These are phyloP conservation scores for Cenopis cana DNA, from an alignment of 2,888 invertebrate species.

Conservation along the genomic window DNA sequence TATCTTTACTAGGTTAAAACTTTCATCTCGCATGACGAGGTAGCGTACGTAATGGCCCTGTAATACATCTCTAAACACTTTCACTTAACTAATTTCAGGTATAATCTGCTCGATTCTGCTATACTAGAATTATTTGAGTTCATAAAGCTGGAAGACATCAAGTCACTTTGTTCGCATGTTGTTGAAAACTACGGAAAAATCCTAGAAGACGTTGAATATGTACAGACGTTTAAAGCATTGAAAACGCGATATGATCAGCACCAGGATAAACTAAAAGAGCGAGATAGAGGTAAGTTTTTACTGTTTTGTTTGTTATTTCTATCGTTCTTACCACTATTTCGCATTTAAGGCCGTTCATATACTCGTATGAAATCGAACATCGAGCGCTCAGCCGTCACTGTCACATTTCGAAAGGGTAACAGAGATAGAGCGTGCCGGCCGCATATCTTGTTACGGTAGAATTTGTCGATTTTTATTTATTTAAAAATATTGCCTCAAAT, in stretches of 20 bases:
- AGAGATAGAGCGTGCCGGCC: too few relatives aligned
- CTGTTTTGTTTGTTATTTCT: not conserved
- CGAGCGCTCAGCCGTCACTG: too few relatives aligned
- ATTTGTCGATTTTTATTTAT: too few relatives aligned
- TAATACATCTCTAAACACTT: not conserved
- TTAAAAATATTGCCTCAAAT: too few relatives aligned
- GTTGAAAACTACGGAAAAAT: conserved; percentile 98
- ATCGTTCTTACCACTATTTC: not conserved
- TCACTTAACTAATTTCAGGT: conserved; percentile 76
- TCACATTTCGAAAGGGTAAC: too few relatives aligned
- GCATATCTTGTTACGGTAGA: too few relatives aligned
- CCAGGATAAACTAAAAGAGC: conserved; percentile 95
- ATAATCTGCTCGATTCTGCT: conserved; percentile 99
- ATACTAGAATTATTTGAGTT: conserved; percentile 99
- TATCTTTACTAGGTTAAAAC: too few relatives aligned
- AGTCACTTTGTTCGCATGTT: conserved; percentile 95
- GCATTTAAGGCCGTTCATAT: too few relatives aligned
- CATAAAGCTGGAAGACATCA: conserved; percentile 97
- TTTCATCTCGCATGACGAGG: too few relatives aligned
- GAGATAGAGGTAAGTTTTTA: conserved; percentile 87
- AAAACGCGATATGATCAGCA: conserved; percentile 96
- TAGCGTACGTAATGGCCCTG: not conserved
- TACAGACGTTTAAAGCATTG: conserved; percentile 98
- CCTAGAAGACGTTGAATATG: conserved; percentile 97
- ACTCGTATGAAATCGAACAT: too few relatives aligned